Evolutionary conservation across 1,140 invertebrate genomes (phyloP).

Genomic region (Drosophila triauraria): DNA sequence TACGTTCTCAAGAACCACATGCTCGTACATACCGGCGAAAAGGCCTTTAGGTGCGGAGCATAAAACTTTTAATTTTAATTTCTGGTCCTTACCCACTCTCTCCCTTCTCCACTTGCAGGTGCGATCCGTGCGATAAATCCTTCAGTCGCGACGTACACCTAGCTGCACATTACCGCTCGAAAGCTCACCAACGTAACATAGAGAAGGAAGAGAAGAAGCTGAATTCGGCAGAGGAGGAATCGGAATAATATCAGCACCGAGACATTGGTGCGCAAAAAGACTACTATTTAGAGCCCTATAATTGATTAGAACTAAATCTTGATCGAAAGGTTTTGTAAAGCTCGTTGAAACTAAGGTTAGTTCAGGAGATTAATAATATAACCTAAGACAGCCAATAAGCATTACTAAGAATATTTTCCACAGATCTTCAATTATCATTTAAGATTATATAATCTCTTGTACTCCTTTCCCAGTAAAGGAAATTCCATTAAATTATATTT

Average conservation of each 20-base stretch:
- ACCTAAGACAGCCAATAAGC: too few species aligned
- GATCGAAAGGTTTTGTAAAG: too few species aligned
- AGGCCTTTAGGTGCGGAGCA: conserved; percentile 47
- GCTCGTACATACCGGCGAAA: conserved; percentile 65
- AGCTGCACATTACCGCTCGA: conserved; percentile 58
- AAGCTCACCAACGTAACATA: conserved; percentile 56
- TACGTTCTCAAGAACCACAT: conserved; percentile 70
- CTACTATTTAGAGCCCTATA: too few species aligned
- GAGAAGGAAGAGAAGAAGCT: conserved; percentile 13
- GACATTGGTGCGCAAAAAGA: too few species aligned
- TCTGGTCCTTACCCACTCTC: too few species aligned
- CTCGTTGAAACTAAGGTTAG: too few species aligned
- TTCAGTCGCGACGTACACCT: conserved; percentile 59
- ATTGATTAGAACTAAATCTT: too few species aligned
- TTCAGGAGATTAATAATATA: too few species aligned
- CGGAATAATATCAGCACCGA: not conserved
- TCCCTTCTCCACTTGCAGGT: conserved; percentile 32
- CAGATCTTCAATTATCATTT: too few species aligned
- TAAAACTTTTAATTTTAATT: too few species aligned
- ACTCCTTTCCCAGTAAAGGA: not conserved
- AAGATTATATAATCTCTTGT: not conserved
- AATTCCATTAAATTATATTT: conserved; percentile 7
- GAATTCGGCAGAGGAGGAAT: too few species aligned
- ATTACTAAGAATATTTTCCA: too few species aligned
- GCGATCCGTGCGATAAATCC: conserved; percentile 54